Conservation (phyloP, 2,888 invertebrate genomes). For the Platerodrilus igneus region DNA sequence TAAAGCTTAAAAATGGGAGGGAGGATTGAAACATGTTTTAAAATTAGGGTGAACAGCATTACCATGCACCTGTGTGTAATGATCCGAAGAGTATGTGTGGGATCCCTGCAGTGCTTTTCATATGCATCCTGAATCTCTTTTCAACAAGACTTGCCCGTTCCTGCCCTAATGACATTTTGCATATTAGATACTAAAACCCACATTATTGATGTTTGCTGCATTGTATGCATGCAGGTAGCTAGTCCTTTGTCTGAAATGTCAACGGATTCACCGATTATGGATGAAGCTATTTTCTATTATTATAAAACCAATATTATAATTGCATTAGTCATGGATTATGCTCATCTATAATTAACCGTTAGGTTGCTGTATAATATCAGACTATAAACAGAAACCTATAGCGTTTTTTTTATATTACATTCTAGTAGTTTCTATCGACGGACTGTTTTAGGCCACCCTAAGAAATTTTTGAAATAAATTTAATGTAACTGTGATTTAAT, state of each 20-base stretch:
- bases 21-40: slow-evolving; percentile 4
- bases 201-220: slow-evolving; percentile 37
- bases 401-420: too few species aligned
- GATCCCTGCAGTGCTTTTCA: slow-evolving; percentile 41
- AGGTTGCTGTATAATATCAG: too few species aligned
- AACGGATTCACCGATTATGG: slow-evolving; percentile 33
- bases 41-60: slow-evolving; percentile 16
- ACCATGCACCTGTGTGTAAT: slow-evolving; percentile 45
- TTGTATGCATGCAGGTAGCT: slow-evolving; percentile 32
- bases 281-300: slow-evolving; percentile 20
- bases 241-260: slow-evolving; percentile 34
- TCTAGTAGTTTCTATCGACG: too few species aligned
- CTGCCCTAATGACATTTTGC: slow-evolving; percentile 36
- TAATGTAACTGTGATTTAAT: too few species aligned
- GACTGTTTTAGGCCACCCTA: too few species aligned
- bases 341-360: too few species aligned
- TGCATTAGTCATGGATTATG: slow-evolving; percentile 34
- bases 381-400: too few species aligned
- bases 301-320: slow-evolving; percentile 35
- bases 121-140: slow-evolving; percentile 37
- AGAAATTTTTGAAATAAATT: too few species aligned
- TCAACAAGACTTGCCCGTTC: slow-evolving; percentile 32
- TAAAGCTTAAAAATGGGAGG: neutral
- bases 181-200: slow-evolving; percentile 28
- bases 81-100: slow-evolving; percentile 43